These are phyloP conservation scores for Mustela nigripes DNA, from an alignment of 2,113 vertebrate species.

Conservation along the genomic window DNA sequence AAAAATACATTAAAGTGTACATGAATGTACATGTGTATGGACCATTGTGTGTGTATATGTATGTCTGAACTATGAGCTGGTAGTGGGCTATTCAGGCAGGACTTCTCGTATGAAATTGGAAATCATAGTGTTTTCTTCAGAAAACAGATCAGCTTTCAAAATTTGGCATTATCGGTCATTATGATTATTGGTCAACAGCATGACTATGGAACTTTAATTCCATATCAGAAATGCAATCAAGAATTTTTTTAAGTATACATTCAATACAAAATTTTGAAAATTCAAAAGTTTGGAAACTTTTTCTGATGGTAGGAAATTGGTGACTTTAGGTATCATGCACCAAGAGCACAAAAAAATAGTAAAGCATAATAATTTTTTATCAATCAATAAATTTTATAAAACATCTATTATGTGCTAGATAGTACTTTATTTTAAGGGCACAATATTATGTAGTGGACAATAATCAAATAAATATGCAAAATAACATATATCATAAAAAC, in stretches of 20 bases:
- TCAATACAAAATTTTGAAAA: background rate
- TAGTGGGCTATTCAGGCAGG: too few species aligned
- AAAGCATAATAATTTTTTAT: background rate
- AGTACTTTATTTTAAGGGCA: background rate
- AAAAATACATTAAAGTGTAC: background rate
- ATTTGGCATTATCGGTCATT: background rate
- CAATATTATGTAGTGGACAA: background rate
- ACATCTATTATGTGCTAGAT: background rate
- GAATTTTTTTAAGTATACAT: background rate
- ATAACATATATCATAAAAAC: background rate
- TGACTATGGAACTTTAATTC: background rate
- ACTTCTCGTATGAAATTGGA: background rate
- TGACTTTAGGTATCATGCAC: background rate
- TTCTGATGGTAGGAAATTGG: background rate
- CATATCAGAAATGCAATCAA: background rate
- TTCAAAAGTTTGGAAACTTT: background rate
- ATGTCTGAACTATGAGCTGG: background rate
- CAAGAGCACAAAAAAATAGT: background rate
- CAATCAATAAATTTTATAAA: background rate
- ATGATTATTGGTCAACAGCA: background rate
- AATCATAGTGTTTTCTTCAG: background rate
- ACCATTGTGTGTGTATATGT: background rate
- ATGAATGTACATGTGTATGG: accelerated
- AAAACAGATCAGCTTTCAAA: background rate
- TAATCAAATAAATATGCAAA: background rate